Base-by-base conservation (phyloP, 2,113 vertebrate species). In the Ictalurus punctatus region DNA sequence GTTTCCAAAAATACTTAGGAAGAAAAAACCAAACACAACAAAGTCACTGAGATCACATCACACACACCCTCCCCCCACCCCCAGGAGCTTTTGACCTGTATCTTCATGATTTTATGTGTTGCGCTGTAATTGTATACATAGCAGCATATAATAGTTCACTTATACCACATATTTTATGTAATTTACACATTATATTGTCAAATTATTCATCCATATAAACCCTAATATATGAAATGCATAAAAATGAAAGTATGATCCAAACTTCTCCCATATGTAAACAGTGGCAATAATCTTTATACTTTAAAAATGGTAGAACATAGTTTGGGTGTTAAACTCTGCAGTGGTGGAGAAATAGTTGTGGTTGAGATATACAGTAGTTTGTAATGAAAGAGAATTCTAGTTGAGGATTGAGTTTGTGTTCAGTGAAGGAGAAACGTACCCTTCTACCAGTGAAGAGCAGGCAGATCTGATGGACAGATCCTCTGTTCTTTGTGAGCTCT, bases 381-480 rank as follows among this genome's bases (percentile, higher is more conserved):
- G 14, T 80, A 17, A 80, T 54, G 14, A 61, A 63, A 82, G 54
- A 30, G 54, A 34, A 58, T 8, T 34, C 6, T 21, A 87, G 34
- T 58, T 83, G 12, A 40, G 4, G 7, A 84, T 74, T 44, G 16
- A 58, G 27, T 63, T 76, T 86, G 48, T 19, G 27, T 13, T 10
- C 23, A 83, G 44, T 25, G 21, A 74, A 25, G 40, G 69, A 56
- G 67, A 85, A 52, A 85, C 92, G 0, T 95, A 98, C 98, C 97
- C 97, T 97, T 88, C 95, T 93, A 23, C 96, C 96, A 0, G 96
- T 96, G 61, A 99, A 98, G 52, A 98, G 96, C 89, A 97, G 93
- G 3, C 96, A 93, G 25, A 98, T 96, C 81, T 97, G 96, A 86
- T 97, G 96, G 91, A 97, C 95, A 88, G 97, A 97, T 87, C 96